These are phyloP conservation scores for Myrmecophaga tridactyla DNA, from an alignment of 2,113 vertebrate genomes.

Conservation along the genomic window DNA sequence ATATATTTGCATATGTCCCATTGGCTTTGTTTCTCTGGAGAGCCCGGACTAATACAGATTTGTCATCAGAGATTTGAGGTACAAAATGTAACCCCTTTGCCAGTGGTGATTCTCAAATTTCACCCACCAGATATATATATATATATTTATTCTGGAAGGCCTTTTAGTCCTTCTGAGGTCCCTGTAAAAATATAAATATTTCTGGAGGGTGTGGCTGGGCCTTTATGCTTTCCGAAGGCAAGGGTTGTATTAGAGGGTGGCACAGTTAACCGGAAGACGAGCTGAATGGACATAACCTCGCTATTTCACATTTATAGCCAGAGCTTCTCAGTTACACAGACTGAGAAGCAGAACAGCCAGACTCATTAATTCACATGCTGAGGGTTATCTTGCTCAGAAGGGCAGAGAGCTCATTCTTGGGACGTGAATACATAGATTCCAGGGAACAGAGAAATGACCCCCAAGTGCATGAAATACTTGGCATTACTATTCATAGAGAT, in stretches of 20 bases:
- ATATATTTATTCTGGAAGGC: not conserved
- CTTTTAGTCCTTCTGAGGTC: not conserved
- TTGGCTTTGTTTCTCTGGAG: too few relatives aligned
- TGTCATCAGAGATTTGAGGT: too few relatives aligned
- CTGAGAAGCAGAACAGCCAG: not conserved
- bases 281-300: not conserved
- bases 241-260: not conserved
- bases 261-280: not conserved
- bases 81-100: too few relatives aligned
- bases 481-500: slow-evolving; percentile 18
- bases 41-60: too few relatives aligned
- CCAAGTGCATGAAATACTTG: slow-evolving; percentile 15
- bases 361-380: slow-evolving; percentile 48
- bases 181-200: not conserved
- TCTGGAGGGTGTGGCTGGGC: not conserved
- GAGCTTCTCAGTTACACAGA: not conserved
- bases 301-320: not conserved
- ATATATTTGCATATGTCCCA: too few relatives aligned
- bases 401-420: slow-evolving; percentile 55
- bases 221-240: not conserved
- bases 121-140: not conserved
- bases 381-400: slow-evolving; percentile 57
- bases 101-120: not conserved
- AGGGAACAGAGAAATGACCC: slow-evolving; percentile 32
- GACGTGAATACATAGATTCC: slow-evolving; percentile 59